Conservation (phyloP, 92 coral and sea anemone genomes). For the Phymanthus crucifer region DNA sequence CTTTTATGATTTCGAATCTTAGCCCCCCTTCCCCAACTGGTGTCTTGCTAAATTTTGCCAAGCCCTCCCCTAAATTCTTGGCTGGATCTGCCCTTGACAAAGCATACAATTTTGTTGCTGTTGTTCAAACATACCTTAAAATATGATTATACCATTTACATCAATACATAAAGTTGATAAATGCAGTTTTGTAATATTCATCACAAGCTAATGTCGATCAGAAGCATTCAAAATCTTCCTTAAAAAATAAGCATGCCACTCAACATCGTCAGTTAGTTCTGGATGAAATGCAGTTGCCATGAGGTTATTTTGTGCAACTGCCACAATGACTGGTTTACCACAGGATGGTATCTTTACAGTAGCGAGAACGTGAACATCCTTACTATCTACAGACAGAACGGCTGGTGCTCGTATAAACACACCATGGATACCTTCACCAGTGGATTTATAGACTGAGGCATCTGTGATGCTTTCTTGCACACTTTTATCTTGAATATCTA, state of each 20-base stretch:
- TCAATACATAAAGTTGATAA: no score
- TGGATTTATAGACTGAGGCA: not conserved
- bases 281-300: conserved; percentile 98
- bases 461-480: conserved; percentile 29
- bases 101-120: not conserved
- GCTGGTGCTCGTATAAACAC: conserved; percentile 98
- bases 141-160: no score
- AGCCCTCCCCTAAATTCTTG: no score
- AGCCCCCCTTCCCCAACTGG: no score
- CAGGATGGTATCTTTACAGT: conserved; percentile 59
- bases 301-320: conserved; percentile 76
- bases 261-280: conserved; percentile 87
- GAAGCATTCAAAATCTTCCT: conserved; percentile 50
- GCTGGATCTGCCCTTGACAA: no score
- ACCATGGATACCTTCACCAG: conserved; percentile 54
- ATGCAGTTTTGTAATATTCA: not conserved
- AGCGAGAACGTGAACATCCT: conserved; percentile 74
- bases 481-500: conserved; percentile 55
- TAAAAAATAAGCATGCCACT: conserved; percentile 91
- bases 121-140: not conserved
- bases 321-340: conserved; percentile 88
- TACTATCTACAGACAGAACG: conserved; percentile 74
- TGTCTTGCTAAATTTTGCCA: no score
- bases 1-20: no score
- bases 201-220: not conserved